Percentiles rank a stretch among this genome's conserved stretches.
Conservation (phyloP, 35 echinoderm and acorn worm genomes). For the Apostichopus japonicus region DNA sequence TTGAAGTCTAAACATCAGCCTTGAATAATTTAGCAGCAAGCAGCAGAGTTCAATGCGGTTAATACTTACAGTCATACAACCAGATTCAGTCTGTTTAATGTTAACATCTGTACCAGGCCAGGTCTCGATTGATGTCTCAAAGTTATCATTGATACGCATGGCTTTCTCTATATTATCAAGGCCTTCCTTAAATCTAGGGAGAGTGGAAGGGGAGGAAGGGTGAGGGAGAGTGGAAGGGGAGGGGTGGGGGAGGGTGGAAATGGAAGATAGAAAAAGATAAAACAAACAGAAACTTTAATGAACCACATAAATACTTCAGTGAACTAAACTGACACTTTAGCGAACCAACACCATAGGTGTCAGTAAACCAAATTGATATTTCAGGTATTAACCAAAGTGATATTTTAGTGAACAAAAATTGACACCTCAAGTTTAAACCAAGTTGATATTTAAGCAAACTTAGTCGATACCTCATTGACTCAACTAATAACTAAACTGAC, state of each 20-base stretch:
- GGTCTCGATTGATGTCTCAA: constrained; percentile 47
- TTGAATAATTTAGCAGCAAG: no score
- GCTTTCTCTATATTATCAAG: constrained; percentile 64
- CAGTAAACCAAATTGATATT: background rate
- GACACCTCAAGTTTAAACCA: background rate
- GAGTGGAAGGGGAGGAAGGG: background rate
- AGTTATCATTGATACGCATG: constrained; percentile 42
- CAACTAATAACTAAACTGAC: no score
- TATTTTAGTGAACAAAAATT: background rate
- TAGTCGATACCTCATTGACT: no score
- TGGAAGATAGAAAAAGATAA: background rate
- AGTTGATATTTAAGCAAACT: no score
- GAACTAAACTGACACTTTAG: background rate
- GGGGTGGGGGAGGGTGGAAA: no score
- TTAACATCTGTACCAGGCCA: constrained; percentile 65
- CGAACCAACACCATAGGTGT: background rate
- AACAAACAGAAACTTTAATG: background rate
- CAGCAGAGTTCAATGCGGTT: no score
- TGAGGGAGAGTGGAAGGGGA: no score
- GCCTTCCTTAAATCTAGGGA: constrained; percentile 60
- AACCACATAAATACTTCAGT: background rate
- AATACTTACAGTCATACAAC: constrained; percentile 61
- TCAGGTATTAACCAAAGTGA: no score
- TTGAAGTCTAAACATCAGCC: no score
- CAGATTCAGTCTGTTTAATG: constrained; percentile 60